Base-by-base conservation (phyloP, 2,888 invertebrate species). In the Rhagophthalmus giganteus region DNA sequence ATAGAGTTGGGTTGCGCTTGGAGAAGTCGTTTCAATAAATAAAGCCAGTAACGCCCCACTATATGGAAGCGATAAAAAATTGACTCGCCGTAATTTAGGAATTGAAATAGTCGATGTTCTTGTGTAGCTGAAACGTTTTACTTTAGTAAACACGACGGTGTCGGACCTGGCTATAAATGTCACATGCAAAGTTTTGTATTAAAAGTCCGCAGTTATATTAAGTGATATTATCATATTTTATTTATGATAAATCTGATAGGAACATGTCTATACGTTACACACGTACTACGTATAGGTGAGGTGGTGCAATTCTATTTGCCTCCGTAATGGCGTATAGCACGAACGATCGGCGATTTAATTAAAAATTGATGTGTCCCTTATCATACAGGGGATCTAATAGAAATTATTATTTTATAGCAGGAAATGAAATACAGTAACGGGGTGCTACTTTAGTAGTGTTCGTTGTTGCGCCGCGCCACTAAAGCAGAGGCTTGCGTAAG, bases 321-420 rank as follows among this genome's bases (percentile, higher is more conserved):
- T 41, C 41, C 26, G 37, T 54, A 54, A 54, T 54, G 47, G 54
- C 38, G 30, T 14, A 40, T 20, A 47, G 47, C 54, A 54, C 54
- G 54, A 54, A 54, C 50, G 50, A 54, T 54, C 46, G 54, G 37
- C 44, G 46, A 32, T 51, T 54, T 54, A 54, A 54, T 54, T 54
- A 54, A 54, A 54, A 54, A 54, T 54, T 54, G 54, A 54, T 54
- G 45, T 41, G 50, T 45, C 45, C 12, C 45, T 54, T 54, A 54
- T 54, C 54, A 46, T 44, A 35, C 37, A 31, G 41, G 28, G 37
- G 50, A 54, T 54, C 54, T 54, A 45, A 54, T 51, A 51, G 44
- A 54, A 51, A 50, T 54, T 54, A 54, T 55, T 55, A 55, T 37
- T 55, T 55, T 52, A 52, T 52, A 33, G 42, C 51, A 42, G 45